Percentiles rank a stretch among this genome's conserved stretches.
These are phyloP conservation scores for Drosophila santomea DNA, from an alignment of 1,140 invertebrate genomes.

Conservation along the genomic window DNA sequence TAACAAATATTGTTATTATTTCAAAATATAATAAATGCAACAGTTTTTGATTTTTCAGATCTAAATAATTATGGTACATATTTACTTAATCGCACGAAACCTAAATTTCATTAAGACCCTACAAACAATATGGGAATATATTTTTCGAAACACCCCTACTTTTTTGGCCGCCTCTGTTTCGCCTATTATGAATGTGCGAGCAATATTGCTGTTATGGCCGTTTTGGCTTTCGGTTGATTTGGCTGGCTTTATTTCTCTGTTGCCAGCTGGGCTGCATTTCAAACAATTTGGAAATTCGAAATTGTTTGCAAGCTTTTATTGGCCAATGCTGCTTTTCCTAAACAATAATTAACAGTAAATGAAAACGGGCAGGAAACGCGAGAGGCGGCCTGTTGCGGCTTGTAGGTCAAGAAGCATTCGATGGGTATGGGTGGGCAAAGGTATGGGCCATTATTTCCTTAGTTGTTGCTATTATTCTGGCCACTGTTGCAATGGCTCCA, in stretches of 20 bases:
- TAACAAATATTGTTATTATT: background rate
- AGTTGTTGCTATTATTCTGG: constrained; percentile 13
- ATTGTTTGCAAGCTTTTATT: constrained; percentile 76
- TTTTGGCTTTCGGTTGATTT: constrained; percentile 26
- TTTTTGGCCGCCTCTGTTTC: constrained; percentile 8
- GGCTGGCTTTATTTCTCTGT: constrained; percentile 12
- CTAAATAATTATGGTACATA: too few relatives aligned
- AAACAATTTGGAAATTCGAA: constrained; percentile 56
- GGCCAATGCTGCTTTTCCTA: constrained; percentile 57
- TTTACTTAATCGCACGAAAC: too few relatives aligned
- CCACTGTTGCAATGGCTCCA: constrained; percentile 43
- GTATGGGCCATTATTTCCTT: constrained; percentile 6
- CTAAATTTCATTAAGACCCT: background rate
- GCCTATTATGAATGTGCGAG: constrained; percentile 3
- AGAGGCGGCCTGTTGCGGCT: constrained; percentile 31
- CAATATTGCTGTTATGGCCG: constrained; percentile 19
- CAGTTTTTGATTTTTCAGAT: background rate
- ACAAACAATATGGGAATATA: background rate
- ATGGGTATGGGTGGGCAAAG: constrained; percentile 10
- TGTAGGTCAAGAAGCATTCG: constrained; percentile 73
- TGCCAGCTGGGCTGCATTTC: constrained; percentile 66
- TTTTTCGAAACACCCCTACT: background rate
- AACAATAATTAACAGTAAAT: constrained; percentile 74
- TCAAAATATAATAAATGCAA: background rate
- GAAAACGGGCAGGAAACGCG: constrained; percentile 56